These are phyloP conservation scores for Lytechinus pictus DNA, from an alignment of 35 echinoderm and acorn worm genomes.

Conservation along the genomic window DNA sequence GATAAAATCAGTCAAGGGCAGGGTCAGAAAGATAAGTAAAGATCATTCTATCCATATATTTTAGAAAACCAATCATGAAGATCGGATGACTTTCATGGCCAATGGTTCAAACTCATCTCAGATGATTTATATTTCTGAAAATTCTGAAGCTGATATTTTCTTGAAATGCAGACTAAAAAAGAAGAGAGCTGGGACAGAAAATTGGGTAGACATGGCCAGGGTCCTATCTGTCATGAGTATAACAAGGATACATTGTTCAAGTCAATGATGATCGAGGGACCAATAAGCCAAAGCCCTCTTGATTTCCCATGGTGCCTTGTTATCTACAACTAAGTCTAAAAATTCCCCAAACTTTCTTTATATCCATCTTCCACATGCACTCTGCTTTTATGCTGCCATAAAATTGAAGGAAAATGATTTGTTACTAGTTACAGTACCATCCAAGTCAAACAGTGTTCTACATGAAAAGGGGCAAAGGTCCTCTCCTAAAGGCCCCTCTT, in stretches of 20 bases:
- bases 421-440: neutral
- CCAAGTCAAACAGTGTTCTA: neutral
- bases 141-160: neutral
- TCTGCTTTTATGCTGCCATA: neutral
- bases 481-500: neutral
- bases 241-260: constrained; percentile 7
- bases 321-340: neutral
- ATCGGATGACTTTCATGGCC: neutral
- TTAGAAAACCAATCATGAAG: neutral
- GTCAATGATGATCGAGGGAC: neutral
- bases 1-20: neutral
- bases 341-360: neutral
- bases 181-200: neutral
- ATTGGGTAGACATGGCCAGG: neutral
- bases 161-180: neutral
- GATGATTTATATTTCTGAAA: too few relatives aligned
- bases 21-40: neutral
- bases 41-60: too few relatives aligned
- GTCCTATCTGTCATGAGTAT: neutral
- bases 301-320: constrained; percentile 10
- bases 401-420: neutral
- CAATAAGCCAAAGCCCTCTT: neutral
- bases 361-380: neutral
- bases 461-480: neutral
- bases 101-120: too few relatives aligned